Conservation (phyloP, 2,888 invertebrate species). For the Rhodophaea formosa region DNA sequence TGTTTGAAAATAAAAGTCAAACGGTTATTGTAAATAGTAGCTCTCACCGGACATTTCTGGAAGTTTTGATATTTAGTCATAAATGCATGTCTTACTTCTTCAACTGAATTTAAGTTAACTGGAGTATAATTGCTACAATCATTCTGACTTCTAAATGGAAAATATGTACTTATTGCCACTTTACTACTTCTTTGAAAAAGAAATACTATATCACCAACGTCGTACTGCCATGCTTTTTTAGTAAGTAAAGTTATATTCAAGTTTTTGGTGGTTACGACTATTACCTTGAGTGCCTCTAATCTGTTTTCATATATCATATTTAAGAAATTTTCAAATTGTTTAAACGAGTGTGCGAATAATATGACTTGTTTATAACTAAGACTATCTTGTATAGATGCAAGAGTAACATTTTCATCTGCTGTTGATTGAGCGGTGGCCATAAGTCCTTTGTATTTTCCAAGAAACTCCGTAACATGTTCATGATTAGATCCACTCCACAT, state of each 20-base stretch:
- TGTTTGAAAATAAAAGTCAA: background rate
- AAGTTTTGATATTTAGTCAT: background rate
- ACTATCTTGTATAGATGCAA: background rate
- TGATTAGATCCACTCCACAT: background rate
- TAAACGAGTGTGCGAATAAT: background rate
- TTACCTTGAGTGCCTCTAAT: background rate
- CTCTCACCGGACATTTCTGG: conserved; percentile 10
- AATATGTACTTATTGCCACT: conserved; percentile 6
- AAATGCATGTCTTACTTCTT: background rate
- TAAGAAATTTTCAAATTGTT: background rate
- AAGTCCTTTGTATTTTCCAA: background rate
- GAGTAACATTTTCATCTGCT: background rate
- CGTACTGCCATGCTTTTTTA: conserved; percentile 5
- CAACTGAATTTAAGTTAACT: background rate
- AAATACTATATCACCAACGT: conserved; percentile 6
- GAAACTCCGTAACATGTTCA: background rate
- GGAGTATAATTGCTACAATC: conserved; percentile 5
- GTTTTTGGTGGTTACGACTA: background rate
- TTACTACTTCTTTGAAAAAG: background rate
- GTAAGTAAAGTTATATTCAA: background rate
- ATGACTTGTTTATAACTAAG: conserved; percentile 9
- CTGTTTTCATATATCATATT: background rate
- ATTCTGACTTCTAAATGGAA: background rate
- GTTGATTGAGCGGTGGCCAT: background rate
- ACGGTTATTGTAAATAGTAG: background rate